Evolutionary conservation across 23 tunicate species (phyloP), one percentile per base, ranked within the genome.

Genomic region (Ciona savignyi): DNA sequence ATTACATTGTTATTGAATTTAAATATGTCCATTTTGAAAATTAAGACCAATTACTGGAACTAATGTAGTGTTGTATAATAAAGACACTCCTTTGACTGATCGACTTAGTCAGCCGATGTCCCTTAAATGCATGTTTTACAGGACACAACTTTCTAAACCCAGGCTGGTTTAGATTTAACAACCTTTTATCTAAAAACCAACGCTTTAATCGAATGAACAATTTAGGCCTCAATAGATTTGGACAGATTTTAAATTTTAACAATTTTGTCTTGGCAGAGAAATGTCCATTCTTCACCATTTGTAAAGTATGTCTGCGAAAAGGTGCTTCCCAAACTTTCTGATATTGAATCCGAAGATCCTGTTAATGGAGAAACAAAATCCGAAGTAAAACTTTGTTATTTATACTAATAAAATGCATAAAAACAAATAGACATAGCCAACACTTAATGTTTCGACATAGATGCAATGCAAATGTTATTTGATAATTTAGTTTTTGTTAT

Each of bases 201-300:
- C n/a, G n/a, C n/a, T n/a, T n/a, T n/a, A n/a, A n/a, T n/a, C n/a
- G n/a, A n/a, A n/a, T n/a, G n/a, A n/a, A n/a, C n/a, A n/a, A n/a
- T n/a, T n/a, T n/a, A n/a, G n/a, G n/a, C n/a, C n/a, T n/a, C n/a
- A n/a, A n/a, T n/a, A n/a, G n/a, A n/a, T n/a, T n/a, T n/a, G n/a
- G n/a, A n/a, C n/a, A n/a, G n/a, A n/a, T n/a, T n/a, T n/a, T n/a
- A 19, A 15, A 6, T 65, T 15, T 24, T 65, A 19, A 22, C 24
- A 19, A 15, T 19, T 22, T 22, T 24, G 6, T 9, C 23, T 72
- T 72, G 64, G 11, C 48, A 81, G 86, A 67, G 74, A 68, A 90
- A 90, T 69, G 97, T 90, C 25, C 97, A 90, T 33, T 83, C 85
- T 22, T 31, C 90, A 15, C 19, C 35, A 65, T 83, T 83, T 62